Evolutionary conservation across 2,797 vertebrate species (phyloP), one percentile per base, ranked within the genome.

Genomic region (Tachyglossus aculeatus): DNA sequence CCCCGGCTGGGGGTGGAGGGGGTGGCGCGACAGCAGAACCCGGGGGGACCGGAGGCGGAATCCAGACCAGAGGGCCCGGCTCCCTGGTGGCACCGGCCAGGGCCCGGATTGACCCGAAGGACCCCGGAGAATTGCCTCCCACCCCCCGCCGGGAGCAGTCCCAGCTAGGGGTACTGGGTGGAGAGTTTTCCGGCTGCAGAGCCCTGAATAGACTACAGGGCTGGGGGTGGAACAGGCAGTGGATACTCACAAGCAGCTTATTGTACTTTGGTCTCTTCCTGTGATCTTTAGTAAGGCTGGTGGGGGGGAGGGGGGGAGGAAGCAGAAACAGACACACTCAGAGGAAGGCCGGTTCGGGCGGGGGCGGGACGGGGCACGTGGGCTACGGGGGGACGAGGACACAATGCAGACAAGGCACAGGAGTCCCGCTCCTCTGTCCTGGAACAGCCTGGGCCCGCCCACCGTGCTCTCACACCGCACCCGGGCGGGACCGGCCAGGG

Each of bases 241-340:
- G 2, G 19, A 31, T 78, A 89, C 95, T 94, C 89, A 98, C 97
- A 88, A 98, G 95, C 88, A 98, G 92, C 89, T 94, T 95, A 92
- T 96, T 96, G 90, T 98, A 98, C 96, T 98, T 98, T 96, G 97
- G 97, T 96, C 97, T 95, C 95, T 98, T 98, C 94, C 96, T 95
- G 94, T 98, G 97, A 95, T 98, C 97, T 93, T 98, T 98, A 94
- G 96, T 98, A 92, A 98, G 96, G 93, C 97, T 98, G 89, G 0
- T 43, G 24, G 13, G 10, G 59, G n/a, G 68, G 22, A 51, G 33
- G n/a, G n/a, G n/a, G n/a, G n/a, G n/a, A n/a, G n/a, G n/a, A n/a
- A n/a, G n/a, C n/a, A n/a, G n/a, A n/a, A n/a, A n/a, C n/a, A n/a
- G n/a, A n/a, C n/a, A n/a, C n/a, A n/a, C n/a, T n/a, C n/a, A n/a